Evolutionary conservation across 2,888 invertebrate genomes (phyloP).

Genomic region (Augochlorella aurata): DNA sequence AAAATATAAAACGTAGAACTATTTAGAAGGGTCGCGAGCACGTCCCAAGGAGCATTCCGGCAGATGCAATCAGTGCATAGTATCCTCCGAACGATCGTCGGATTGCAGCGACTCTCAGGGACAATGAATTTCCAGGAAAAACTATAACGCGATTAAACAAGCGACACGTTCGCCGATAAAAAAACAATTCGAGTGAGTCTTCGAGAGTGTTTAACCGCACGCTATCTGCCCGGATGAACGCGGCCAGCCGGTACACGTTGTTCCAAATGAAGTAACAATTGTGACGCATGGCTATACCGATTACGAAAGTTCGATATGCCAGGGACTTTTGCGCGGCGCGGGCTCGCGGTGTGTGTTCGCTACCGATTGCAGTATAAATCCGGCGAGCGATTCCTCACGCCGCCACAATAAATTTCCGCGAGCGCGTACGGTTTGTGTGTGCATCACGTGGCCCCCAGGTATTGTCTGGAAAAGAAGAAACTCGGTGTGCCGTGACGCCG

Average conservation of each 20-base stretch:
- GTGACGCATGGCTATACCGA: constrained; percentile 40
- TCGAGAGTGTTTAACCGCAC: constrained; percentile 1
- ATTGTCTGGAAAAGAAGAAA: constrained; percentile 61
- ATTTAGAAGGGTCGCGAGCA: background rate
- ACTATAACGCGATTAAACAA: constrained; percentile 1
- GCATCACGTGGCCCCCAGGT: constrained; percentile 62
- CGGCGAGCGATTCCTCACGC: constrained; percentile 56
- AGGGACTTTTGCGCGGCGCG: constrained; percentile 55
- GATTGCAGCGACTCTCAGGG: background rate
- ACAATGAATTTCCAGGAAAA: constrained; percentile 7
- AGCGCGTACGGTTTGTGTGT: constrained; percentile 59
- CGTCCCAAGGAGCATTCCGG: background rate
- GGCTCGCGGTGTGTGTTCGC: constrained; percentile 17
- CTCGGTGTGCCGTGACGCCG: constrained; percentile 49
- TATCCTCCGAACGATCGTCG: background rate
- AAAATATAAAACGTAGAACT: no score
- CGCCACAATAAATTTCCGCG: constrained; percentile 61
- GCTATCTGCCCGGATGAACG: constrained; percentile 25
- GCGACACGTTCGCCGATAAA: constrained; percentile 7
- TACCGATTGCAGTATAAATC: constrained; percentile 62
- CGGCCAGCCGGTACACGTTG: constrained; percentile 17
- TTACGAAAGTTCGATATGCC: constrained; percentile 60
- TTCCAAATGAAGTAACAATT: constrained; percentile 52
- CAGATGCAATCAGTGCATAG: background rate
- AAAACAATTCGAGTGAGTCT: constrained; percentile 14